Percentiles rank a stretch among this genome's conserved stretches.
Evolutionary conservation across 2,797 vertebrate species (phyloP).

Genomic region (Falco peregrinus): DNA sequence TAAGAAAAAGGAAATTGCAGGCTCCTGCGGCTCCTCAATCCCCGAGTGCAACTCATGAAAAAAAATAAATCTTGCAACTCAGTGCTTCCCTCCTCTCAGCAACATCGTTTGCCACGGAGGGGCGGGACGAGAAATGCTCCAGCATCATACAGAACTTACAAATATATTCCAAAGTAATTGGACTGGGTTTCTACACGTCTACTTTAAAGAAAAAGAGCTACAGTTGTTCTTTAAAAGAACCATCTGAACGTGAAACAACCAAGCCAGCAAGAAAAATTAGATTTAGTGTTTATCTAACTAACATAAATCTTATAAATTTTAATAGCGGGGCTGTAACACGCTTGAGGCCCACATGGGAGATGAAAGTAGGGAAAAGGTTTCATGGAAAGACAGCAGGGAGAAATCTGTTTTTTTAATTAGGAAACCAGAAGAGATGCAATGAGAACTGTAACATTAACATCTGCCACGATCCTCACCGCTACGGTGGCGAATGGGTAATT

Average conservation of each 20-base stretch:
- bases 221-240: background rate
- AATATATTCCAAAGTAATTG: background rate
- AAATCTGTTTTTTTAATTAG: slow-evolving; percentile 33
- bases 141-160: background rate
- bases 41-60: background rate
- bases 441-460: slow-evolving; percentile 9
- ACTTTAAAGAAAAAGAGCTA: background rate
- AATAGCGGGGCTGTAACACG: slow-evolving; percentile 30
- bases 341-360: slow-evolving; percentile 55
- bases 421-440: slow-evolving; percentile 12
- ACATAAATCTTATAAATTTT: slow-evolving; percentile 45
- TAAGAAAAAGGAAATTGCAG: background rate
- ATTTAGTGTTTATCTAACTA: slow-evolving; percentile 42
- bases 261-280: slow-evolving; percentile 39
- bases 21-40: background rate
- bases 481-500: background rate
- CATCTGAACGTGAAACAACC: background rate
- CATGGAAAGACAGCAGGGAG: slow-evolving; percentile 31
- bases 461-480: background rate
- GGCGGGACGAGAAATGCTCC: background rate
- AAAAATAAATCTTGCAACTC: background rate
- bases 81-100: background rate
- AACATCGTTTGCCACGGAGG: background rate
- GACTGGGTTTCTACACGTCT: background rate
- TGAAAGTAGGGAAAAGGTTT: slow-evolving; percentile 64